Conservation (phyloP, 1,140 invertebrate species). For the Saccostrea glomerata region DNA sequence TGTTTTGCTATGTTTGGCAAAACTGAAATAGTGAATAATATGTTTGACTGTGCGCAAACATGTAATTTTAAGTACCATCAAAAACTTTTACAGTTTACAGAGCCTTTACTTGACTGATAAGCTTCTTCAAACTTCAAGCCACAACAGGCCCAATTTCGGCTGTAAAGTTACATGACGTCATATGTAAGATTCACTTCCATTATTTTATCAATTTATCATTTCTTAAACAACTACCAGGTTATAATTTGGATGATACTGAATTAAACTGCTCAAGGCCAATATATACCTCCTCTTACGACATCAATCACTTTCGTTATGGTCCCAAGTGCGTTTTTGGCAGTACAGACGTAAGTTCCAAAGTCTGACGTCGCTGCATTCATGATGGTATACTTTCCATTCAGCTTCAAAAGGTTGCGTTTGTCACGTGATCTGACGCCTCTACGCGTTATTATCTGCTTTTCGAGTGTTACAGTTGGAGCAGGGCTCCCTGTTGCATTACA, state of each 20-base stretch:
- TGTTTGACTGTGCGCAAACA: too few relatives aligned
- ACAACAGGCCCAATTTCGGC: too few relatives aligned
- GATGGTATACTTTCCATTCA: neutral
- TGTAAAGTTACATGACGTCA: too few relatives aligned
- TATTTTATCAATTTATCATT: too few relatives aligned
- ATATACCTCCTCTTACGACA: neutral
- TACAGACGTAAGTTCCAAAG: slow-evolving; percentile 18
- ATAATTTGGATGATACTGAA: too few relatives aligned
- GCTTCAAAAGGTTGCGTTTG: neutral
- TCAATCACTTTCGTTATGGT: neutral
- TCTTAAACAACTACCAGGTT: too few relatives aligned
- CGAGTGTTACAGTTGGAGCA: neutral
- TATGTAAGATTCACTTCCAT: too few relatives aligned
- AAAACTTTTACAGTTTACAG: too few relatives aligned
- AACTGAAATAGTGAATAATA: neutral
- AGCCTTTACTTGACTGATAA: too few relatives aligned
- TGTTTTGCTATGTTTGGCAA: slow-evolving; percentile 14
- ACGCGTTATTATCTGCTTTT: neutral
- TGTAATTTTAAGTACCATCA: too few relatives aligned
- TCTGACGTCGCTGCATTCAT: neutral
- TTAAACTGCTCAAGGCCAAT: neutral
- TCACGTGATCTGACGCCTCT: neutral
- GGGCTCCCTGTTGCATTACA: slow-evolving; percentile 18
- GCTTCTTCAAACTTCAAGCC: too few relatives aligned
- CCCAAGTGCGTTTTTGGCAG: neutral